Base-by-base conservation (phyloP, 1,140 invertebrate species). In the Adoxophyes honmai region DNA sequence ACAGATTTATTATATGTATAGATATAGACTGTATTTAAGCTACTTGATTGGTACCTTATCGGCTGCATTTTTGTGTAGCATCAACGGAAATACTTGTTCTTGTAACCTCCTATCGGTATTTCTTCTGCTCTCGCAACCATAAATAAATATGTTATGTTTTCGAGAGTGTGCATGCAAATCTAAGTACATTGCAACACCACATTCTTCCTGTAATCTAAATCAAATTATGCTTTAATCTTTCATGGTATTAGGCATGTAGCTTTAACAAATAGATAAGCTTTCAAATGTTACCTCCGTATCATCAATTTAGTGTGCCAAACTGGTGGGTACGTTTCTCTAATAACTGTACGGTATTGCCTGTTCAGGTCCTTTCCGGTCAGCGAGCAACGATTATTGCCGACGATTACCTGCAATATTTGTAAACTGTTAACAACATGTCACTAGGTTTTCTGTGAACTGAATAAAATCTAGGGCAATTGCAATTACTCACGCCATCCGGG, bases 101-200 rank as follows among this genome's bases (percentile, higher is more conserved):
- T 95, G 92, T 13, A 98, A 89, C 77, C 91, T 92, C 72, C 93
- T 94, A n/a, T 95, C 94, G 35, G 93, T 91, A 68, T 93, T 92
- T 68, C 94, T 91, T 71, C 95, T 92, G 86, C 95, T 97, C 90
- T 98, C 96, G 90, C 97, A 99, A 64, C 98, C 98, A 85, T 98
- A 99, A 66, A 98, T 94, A 81, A 99, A 99, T 69, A 98, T 94
- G 86, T 99, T 99, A 83, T 98, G 96, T 79, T 95, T 95, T 55
- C 97, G 90, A 4, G 97, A 98, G 90, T 99, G 98, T 35, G 97
- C 97, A 86, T 99, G 98, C 65, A 98, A 92, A 91, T 99, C 98
- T 83, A 98, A 97, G 78, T 96, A 98, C 90, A 98, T 94, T 58
- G 96, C 94, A 15, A 98, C 96, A 44, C 96, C 96, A 80, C 96